phyloP scores from a whole-genome alignment of 2,797 vertebrate species.

The Florisuga fusca region DNA sequence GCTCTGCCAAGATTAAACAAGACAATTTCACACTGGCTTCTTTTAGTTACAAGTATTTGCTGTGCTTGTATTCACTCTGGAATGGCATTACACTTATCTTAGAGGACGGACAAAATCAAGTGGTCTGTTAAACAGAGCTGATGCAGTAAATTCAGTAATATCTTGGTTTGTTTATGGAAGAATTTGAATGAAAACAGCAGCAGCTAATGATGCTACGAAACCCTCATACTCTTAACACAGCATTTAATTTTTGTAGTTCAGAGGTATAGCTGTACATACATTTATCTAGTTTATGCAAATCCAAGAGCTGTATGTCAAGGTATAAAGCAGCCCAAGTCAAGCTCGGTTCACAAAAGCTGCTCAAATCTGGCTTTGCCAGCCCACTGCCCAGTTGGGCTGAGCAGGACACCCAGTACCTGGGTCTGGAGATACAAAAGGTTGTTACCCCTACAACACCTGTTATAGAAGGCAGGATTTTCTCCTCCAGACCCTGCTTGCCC shows the following conservation, averaged over 20 bases:
- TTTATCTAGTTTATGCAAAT: background rate
- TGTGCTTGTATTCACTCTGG: background rate
- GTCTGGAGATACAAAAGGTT: background rate
- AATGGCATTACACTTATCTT: background rate
- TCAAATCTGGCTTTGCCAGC: background rate
- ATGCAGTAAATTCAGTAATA: background rate
- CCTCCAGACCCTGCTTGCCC: background rate
- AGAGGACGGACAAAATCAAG: rapidly evolving
- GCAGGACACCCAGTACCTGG: background rate
- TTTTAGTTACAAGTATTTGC: background rate
- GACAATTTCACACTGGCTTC: background rate
- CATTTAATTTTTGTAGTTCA: background rate
- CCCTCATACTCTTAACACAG: background rate
- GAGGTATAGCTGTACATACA: background rate
- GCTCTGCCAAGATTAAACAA: background rate
- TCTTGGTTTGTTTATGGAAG: background rate
- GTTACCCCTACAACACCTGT: background rate
- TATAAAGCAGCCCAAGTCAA: background rate
- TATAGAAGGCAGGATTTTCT: background rate
- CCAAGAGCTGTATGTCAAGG: background rate
- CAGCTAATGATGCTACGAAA: background rate
- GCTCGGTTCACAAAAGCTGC: background rate
- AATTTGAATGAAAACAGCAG: background rate
- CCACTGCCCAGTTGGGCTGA: background rate
- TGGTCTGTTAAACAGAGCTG: background rate